Base-by-base conservation (phyloP, 2,113 vertebrate genomes). In the Pithys albifrons region DNA sequence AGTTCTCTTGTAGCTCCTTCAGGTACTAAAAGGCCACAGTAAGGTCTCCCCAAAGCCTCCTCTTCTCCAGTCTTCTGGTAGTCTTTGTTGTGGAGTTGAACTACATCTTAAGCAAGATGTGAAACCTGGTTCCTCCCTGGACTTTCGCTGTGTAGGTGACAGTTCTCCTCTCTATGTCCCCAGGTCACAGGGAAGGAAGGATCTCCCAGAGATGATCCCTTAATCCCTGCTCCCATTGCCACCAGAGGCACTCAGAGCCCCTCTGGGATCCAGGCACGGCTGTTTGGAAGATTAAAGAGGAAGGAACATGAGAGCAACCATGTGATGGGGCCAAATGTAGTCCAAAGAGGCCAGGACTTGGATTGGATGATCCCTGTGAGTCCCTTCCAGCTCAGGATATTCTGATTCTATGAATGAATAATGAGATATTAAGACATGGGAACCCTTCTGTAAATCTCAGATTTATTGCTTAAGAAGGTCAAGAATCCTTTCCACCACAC, bases 301-400 rank as follows among this genome's bases (percentile, higher is more conserved):
- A 71, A 64, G 33, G 35, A 72, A 69, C 3, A 1, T 8, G 29
- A 57, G 48, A 46, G 3, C 5, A 79, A 17, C 25, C 17, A 1
- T 29, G 9, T 10, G 48, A 0, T 3, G 33, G 5, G 16, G 18
- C 2, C 54, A 66, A 28, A 29, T 5, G 5, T 8, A 37, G 3
- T 4, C 24, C 37, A 52, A 14, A 78, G 0, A 3, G 27, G 22
- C 6, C 9, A 3, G 27, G 45, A 73, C 12, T 0, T 52, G 45
- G 45, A 17, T 4, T 59, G 45, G 61, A 29, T 16, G 27, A 7
- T 22, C 54, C 52, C 17, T 39, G 28, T 11, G 19, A 13, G n/a
- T n/a, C 5, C 24, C 29, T 55, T 14, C 39, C 39, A 35, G 5
- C 29, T 69, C n/a, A 2, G 8, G 11, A 31, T 35, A 10, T 48